Evolutionary conservation across 2,888 invertebrate species (phyloP).

Genomic region (Anorthoa munda): DNA sequence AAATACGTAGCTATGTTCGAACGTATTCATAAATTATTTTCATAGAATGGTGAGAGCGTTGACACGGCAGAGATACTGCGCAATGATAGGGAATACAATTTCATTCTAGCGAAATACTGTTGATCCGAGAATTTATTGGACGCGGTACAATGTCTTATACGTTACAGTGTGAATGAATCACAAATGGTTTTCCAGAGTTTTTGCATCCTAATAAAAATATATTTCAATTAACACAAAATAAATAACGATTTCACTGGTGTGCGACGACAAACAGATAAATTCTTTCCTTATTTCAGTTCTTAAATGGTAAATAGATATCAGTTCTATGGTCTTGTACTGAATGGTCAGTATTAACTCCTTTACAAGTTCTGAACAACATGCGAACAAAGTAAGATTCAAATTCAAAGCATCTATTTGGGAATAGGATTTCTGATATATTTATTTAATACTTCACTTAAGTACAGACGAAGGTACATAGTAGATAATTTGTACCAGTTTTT

Average conservation of each 20-base stretch:
- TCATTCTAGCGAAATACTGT: conserved; percentile 14
- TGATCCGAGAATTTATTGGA: conserved; percentile 10
- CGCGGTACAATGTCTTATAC: background rate
- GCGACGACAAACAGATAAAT: background rate
- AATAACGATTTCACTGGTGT: background rate
- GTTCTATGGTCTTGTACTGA: background rate
- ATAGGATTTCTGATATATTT: too few relatives aligned
- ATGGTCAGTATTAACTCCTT: background rate
- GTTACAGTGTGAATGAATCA: background rate
- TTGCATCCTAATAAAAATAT: background rate
- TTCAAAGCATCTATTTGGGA: too few relatives aligned
- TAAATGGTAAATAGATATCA: background rate
- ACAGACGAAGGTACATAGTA: too few relatives aligned
- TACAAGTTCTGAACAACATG: background rate
- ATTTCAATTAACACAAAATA: background rate
- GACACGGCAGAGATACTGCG: conserved; percentile 2
- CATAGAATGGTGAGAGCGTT: conserved; percentile 2
- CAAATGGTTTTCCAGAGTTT: too few relatives aligned
- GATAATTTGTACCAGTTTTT: too few relatives aligned
- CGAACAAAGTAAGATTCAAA: background rate
- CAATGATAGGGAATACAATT: conserved; percentile 30
- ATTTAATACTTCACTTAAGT: too few relatives aligned
- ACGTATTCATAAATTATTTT: conserved; percentile 11
- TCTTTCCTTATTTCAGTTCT: background rate
- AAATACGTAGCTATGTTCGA: background rate